These are phyloP conservation scores for Sebastes oblongus DNA, from an alignment of 2,797 vertebrate species.

Conservation along the genomic window DNA sequence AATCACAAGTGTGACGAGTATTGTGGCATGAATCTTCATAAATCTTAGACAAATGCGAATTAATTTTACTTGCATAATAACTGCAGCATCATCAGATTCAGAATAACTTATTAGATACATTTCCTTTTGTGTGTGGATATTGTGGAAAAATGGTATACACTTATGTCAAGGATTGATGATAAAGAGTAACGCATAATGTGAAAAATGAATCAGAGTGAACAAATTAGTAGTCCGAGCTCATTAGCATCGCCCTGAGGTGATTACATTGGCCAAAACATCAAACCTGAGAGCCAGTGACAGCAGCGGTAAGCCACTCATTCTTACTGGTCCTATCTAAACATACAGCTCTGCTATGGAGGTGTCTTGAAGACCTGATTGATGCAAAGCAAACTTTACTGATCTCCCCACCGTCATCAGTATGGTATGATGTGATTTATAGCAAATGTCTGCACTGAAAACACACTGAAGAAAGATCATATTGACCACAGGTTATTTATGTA, in stretches of 20 bases:
- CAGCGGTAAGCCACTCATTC: slow-evolving; percentile 1
- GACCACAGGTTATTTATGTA: neutral
- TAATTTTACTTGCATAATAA: neutral
- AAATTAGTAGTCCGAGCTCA: slow-evolving; percentile 9
- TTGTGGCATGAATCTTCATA: neutral
- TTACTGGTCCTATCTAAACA: neutral
- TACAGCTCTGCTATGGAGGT: neutral
- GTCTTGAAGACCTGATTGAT: neutral
- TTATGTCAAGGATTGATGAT: neutral
- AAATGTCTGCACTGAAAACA: neutral
- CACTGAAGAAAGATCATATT: neutral
- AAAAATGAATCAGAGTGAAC: neutral
- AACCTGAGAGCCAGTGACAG: neutral
- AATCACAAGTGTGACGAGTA: neutral
- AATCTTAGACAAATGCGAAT: neutral
- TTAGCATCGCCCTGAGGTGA: neutral
- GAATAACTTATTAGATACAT: neutral
- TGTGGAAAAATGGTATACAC: neutral
- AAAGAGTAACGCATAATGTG: neutral
- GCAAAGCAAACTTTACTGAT: slow-evolving; percentile 8
- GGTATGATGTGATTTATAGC: neutral
- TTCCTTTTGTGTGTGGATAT: neutral
- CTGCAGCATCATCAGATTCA: neutral
- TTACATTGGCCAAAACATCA: slow-evolving; percentile 17
- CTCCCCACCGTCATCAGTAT: slow-evolving; percentile 1